Conservation (phyloP, 2,888 invertebrate species). For the Heliconius aoede region DNA sequence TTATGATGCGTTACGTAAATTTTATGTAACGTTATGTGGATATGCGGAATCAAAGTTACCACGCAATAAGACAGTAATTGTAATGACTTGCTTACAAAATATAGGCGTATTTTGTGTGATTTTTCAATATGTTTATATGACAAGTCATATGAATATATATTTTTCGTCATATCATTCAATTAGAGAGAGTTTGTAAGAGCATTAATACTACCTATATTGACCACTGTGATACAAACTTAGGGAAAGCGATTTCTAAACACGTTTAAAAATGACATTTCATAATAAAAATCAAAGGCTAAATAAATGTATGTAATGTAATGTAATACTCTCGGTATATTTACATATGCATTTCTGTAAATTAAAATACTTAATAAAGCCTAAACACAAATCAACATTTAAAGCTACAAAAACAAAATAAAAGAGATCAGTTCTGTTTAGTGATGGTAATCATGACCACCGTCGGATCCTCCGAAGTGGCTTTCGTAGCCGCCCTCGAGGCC, state of each 20-base stretch:
- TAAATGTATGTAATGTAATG: constrained; percentile 63
- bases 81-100: constrained; percentile 27
- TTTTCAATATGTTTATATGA: not conserved
- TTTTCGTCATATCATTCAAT: not conserved
- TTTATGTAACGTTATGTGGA: constrained; percentile 48
- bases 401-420: constrained; percentile 67
- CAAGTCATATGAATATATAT: not conserved
- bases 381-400: constrained; percentile 80
- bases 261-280: not conserved
- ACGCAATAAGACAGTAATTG: constrained; percentile 56
- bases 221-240: not conserved
- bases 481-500: constrained; percentile 50
- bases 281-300: constrained; percentile 28
- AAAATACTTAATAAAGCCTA: constrained; percentile 69
- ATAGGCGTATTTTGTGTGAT: not conserved
- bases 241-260: not conserved
- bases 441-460: constrained; percentile 48
- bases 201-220: not conserved
- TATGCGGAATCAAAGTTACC: constrained; percentile 51
- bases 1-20: constrained; percentile 51
- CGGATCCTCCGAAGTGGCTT: constrained; percentile 51
- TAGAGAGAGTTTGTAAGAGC: not conserved
- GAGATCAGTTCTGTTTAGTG: constrained; percentile 81
- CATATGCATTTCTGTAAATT: constrained; percentile 62
- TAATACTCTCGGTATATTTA: constrained; percentile 80